phyloP scores from a whole-genome alignment of 2,113 vertebrate species.

The Anolis sagrei region DNA sequence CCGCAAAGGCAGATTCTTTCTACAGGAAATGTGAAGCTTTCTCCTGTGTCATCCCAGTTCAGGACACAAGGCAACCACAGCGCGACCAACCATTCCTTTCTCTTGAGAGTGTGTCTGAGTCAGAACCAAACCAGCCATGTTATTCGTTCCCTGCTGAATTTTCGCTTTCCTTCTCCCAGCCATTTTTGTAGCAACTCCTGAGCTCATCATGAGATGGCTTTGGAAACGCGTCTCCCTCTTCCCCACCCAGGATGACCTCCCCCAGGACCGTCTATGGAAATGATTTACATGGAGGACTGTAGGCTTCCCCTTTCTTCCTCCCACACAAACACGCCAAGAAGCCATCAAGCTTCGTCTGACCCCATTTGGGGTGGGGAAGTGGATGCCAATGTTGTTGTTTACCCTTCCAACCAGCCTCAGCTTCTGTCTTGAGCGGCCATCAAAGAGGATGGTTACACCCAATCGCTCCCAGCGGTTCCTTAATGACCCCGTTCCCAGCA shows the following conservation, averaged over 20 bases:
- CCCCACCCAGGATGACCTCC: conserved; percentile 34
- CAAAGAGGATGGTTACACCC: conserved; percentile 78
- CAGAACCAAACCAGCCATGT: not conserved
- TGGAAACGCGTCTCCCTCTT: conserved; percentile 45
- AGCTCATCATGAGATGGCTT: conserved; percentile 65
- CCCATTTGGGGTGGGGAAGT: conserved; percentile 14
- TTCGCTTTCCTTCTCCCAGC: not conserved
- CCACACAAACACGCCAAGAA: conserved; percentile 67
- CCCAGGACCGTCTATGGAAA: conserved; percentile 50
- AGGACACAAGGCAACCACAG: not conserved
- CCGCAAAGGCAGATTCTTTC: not conserved
- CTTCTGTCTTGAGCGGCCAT: conserved; percentile 86
- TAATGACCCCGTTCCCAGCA: conserved; percentile 79
- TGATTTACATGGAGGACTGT: conserved; percentile 67
- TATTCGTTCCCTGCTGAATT: conserved; percentile 3
- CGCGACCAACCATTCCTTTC: not conserved
- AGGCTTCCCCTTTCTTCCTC: conserved; percentile 33
- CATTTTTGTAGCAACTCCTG: conserved; percentile 30
- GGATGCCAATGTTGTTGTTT: conserved; percentile 73
- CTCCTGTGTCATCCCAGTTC: conserved; percentile 3
- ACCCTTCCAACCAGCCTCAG: conserved; percentile 74
- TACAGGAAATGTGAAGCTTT: not conserved
- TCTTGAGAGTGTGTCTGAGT: conserved; percentile 1
- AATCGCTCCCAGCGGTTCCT: conserved; percentile 80
- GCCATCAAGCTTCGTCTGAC: conserved; percentile 75